Base-by-base conservation (phyloP, 2,888 invertebrate species). In the Dysmachus trigonus region DNA sequence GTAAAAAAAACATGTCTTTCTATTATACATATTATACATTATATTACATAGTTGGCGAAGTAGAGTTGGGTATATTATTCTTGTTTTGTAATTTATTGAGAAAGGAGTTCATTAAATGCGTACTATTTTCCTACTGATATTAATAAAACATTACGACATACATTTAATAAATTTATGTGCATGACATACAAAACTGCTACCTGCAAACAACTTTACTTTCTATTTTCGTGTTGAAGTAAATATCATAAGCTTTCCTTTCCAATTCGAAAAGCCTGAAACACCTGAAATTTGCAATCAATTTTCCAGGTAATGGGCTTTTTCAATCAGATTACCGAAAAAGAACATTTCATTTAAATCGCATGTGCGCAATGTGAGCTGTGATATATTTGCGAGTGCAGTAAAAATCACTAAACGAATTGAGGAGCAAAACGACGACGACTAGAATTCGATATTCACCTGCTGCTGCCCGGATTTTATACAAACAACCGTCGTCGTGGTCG, bases 361-460 rank as follows among this genome's bases (percentile, higher is more conserved):
- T 74, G 33, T 31, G 35, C 18, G 33, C 31, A 74, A 74, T 27
- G 8, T n/a, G 2, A 33, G 2, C 33, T 74, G n/a, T n/a, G 35
- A 33, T 35, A 35, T 74, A 74, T 74, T 74, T 33, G 74, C 74
- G n/a, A 74, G 18, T n/a, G n/a, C 10, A 33, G n/a, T 74, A 33
- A 74, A 74, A 74, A 74, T 74, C 35, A 33, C 18, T 33, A 31
- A 74, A 33, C 31, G 74, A 33, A 74, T 33, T 74, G 15, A 30
- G 31, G 22, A 74, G 27, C n/a, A 74, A 33, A 33, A 31, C 74
- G 31, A 62, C 74, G 31, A 62, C 41, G 27, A 41, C 13, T n/a
- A 30, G 38, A 41, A 41, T 18, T 27, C 35, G 27, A 51, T 85
- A 85, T 85, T 73, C 85, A 85, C 85, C 85, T 85, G 85, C 85